A percentile compares a stretch with the other conserved stretches of the same genome.
Conservation (phyloP, 2,888 invertebrate genomes). For the Rhyacophila evoluta region DNA sequence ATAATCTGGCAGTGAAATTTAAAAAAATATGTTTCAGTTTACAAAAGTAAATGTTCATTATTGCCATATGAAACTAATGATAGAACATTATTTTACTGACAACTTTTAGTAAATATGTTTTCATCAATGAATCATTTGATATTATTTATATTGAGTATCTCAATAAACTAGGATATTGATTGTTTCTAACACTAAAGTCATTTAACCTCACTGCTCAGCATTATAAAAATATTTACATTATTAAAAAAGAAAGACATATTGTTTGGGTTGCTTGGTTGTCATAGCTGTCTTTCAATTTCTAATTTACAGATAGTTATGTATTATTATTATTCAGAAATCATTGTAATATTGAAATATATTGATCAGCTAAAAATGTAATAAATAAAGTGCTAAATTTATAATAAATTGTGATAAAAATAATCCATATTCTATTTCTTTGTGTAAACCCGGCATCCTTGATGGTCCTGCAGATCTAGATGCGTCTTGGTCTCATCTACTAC, state of each 20-base stretch:
- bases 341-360: conserved; percentile 34
- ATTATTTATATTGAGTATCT: conserved; percentile 11
- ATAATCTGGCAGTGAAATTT: conserved; percentile 12
- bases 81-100: conserved; percentile 10
- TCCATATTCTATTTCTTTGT: no score
- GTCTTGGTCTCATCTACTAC: no score
- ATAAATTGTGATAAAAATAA: conserved; percentile 53
- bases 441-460: no score
- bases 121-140: background rate
- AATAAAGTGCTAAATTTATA: conserved; percentile 52
- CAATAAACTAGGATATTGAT: background rate
- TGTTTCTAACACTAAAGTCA: background rate
- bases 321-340: conserved; percentile 14
- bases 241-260: background rate
- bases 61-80: conserved; percentile 3
- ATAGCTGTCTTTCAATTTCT: conserved; percentile 31
- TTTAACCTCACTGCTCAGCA: conserved; percentile 22
- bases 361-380: conserved; percentile 50
- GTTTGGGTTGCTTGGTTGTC: conserved; percentile 20
- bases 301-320: conserved; percentile 19
- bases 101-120: background rate
- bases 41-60: background rate
- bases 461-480: no score
- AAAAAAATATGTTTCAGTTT: background rate
- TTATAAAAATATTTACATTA: background rate